Evolutionary conservation across 2,888 invertebrate genomes (phyloP).

Genomic region (Amphipyra tragopoginis): DNA sequence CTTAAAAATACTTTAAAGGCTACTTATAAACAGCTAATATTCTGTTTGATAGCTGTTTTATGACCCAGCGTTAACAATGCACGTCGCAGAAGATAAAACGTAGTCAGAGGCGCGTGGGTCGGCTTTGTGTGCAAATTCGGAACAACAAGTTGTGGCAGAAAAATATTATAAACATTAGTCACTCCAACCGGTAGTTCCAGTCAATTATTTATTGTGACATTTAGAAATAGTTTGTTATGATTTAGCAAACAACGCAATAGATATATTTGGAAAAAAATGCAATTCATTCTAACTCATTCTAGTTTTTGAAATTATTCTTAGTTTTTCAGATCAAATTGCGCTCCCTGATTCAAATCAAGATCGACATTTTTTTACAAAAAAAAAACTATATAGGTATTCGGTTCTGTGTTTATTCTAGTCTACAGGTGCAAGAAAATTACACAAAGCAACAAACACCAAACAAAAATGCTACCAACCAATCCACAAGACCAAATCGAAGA

Average conservation of each 20-base stretch:
- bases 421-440: no score
- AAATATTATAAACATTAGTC: conserved; percentile 64
- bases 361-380: no score
- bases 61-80: conserved; percentile 60
- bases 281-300: no score
- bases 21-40: conserved; percentile 6
- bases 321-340: no score
- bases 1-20: background rate
- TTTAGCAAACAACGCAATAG: background rate
- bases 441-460: no score
- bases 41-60: conserved; percentile 28
- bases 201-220: conserved; percentile 44
- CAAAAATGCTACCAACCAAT: no score
- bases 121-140: conserved; percentile 68
- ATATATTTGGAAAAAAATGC: background rate
- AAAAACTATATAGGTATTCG: no score
- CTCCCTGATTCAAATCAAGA: no score
- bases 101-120: conserved; percentile 62
- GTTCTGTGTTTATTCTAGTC: no score
- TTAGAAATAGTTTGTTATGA: conserved; percentile 12
- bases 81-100: conserved; percentile 59
- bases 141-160: conserved; percentile 56
- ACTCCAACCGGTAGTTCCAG: conserved; percentile 52
- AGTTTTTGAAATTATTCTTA: no score
- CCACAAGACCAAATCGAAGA: no score